A percentile compares a stretch with the other conserved stretches of the same genome.
phyloP scores from a whole-genome alignment of 2,797 vertebrate genomes.

The Gadopsis bispinosus region DNA sequence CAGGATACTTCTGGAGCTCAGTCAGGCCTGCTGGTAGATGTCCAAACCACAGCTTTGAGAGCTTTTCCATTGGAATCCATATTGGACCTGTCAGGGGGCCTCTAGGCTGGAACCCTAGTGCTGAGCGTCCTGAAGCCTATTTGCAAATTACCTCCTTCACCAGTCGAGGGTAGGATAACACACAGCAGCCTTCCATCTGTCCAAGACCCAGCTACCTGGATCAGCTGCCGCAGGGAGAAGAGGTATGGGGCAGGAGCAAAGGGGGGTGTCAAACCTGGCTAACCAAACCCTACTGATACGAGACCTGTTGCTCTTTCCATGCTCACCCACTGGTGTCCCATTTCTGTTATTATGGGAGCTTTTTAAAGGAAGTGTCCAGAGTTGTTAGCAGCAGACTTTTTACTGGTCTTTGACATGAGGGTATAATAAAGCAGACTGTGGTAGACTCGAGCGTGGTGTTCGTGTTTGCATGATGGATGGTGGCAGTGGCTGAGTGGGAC shows the following conservation, averaged over 20 bases:
- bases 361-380: conserved; percentile 74
- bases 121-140: conserved; percentile 62
- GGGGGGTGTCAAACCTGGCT: conserved; percentile 69
- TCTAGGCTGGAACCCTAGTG: conserved; percentile 53
- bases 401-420: conserved; percentile 71
- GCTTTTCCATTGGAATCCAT: conserved; percentile 70
- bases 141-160: conserved; percentile 74
- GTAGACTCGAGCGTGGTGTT: conserved; percentile 58
- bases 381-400: conserved; percentile 77
- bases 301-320: conserved; percentile 69
- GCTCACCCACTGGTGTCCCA: conserved; percentile 64
- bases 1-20: conserved; percentile 46
- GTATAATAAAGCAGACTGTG: conserved; percentile 68
- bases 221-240: conserved; percentile 70
- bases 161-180: conserved; percentile 73
- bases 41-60: conserved; percentile 75
- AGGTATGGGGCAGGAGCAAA: conserved; percentile 49
- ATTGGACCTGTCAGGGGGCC: conserved; percentile 70
- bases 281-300: conserved; percentile 64
- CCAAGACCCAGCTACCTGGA: conserved; percentile 60
- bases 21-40: conserved; percentile 49
- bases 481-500: conserved; percentile 71
- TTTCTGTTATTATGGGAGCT: conserved; percentile 72
- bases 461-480: conserved; percentile 85
- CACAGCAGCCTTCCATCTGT: conserved; percentile 54